These are phyloP conservation scores for Brachyhypopomus gauderio DNA, from an alignment of 2,113 vertebrate genomes.

Conservation along the genomic window DNA sequence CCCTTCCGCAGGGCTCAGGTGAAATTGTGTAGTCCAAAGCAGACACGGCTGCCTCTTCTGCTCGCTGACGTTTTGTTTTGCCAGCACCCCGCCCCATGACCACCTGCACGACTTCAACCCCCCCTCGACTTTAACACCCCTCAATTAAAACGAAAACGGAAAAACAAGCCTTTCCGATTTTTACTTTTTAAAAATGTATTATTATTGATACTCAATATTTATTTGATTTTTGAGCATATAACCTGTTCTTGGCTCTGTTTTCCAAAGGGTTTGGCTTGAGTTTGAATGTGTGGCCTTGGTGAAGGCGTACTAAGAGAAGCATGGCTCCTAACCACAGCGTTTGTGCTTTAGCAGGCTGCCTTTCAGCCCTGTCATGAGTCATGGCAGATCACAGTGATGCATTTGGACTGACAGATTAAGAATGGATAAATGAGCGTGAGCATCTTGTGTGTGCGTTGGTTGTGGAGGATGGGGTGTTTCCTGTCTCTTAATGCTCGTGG, in stretches of 20 bases:
- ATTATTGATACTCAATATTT: not conserved
- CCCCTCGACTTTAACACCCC: conserved; percentile 34
- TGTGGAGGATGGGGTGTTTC: not conserved
- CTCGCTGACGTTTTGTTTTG: conserved; percentile 69
- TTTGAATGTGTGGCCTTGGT: not conserved
- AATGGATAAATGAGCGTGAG: not conserved
- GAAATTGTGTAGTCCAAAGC: conserved; percentile 93
- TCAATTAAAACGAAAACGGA: too few species aligned
- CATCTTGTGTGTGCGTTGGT: not conserved
- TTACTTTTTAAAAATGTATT: not conserved
- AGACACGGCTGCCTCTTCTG: conserved; percentile 81
- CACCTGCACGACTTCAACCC: conserved; percentile 67
- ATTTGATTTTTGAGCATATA: not conserved
- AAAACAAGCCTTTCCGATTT: not conserved
- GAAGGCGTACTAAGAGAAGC: conserved; percentile 15
- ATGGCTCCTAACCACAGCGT: not conserved
- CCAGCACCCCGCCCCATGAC: conserved; percentile 69
- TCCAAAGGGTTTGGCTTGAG: not conserved
- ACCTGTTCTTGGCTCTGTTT: not conserved
- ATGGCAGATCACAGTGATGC: not conserved
- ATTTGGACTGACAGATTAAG: not conserved
- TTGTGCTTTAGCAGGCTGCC: not conserved
- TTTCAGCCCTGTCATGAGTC: not conserved
- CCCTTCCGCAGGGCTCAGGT: conserved; percentile 87
- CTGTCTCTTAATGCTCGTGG: not conserved